These are phyloP conservation scores for Drosophila limbata DNA, from an alignment of 2,888 invertebrate genomes.

Conservation along the genomic window DNA sequence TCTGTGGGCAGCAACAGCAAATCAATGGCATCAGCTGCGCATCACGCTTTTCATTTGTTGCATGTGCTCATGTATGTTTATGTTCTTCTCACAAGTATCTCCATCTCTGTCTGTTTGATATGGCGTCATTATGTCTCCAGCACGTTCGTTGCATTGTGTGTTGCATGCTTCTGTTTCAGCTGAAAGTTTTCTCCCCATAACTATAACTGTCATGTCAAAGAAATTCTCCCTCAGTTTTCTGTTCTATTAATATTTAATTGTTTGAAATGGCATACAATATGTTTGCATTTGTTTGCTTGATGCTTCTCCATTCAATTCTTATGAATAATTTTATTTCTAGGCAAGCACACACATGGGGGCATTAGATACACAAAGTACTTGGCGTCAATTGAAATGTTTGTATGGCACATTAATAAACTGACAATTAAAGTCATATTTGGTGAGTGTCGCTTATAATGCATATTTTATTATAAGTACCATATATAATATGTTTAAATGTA, in stretches of 20 bases:
- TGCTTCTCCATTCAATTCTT: constrained; percentile 25
- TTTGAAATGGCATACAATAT: constrained; percentile 45
- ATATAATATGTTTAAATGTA: background rate
- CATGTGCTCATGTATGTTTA: background rate
- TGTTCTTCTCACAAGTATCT: constrained; percentile 2
- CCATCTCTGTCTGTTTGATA: constrained; percentile 1
- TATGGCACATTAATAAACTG: constrained; percentile 29
- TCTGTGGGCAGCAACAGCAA: constrained; percentile 28
- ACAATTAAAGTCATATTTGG: constrained; percentile 28
- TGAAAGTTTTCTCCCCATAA: constrained; percentile 4
- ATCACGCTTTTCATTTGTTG: constrained; percentile 34
- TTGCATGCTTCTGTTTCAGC: constrained; percentile 1
- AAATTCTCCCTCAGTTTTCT: constrained; percentile 6
- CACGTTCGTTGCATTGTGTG: constrained; percentile 8
- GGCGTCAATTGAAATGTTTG: constrained; percentile 59
- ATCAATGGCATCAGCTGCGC: constrained; percentile 32
- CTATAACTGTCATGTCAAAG: constrained; percentile 3
- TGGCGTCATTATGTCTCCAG: constrained; percentile 53
- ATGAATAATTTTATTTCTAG: constrained; percentile 30
- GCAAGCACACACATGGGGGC: constrained; percentile 34
- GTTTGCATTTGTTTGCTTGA: constrained; percentile 61
- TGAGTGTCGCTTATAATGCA: constrained; percentile 5
- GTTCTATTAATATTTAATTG: constrained; percentile 62
- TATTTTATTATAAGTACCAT: no score
- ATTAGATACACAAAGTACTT: constrained; percentile 40